phyloP scores from a whole-genome alignment of 2,888 invertebrate species.

The Monopis laevigella region DNA sequence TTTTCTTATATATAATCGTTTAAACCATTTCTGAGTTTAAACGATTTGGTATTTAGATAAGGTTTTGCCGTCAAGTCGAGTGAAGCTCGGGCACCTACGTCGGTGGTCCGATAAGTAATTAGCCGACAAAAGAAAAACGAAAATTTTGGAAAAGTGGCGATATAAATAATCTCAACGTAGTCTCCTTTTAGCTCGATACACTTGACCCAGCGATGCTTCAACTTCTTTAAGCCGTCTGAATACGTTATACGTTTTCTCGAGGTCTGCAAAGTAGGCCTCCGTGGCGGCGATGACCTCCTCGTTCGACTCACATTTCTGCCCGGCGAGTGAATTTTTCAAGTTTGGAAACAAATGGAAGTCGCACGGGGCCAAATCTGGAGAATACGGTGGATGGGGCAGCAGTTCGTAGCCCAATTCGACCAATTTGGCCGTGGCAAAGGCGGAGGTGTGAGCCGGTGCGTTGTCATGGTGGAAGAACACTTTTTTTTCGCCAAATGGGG shows the following conservation, averaged over 20 bases:
- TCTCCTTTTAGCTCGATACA: slow-evolving; percentile 20
- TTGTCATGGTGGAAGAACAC: no score
- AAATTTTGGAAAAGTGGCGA: slow-evolving; percentile 9
- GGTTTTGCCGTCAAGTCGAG: no score
- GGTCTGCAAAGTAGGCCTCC: slow-evolving; percentile 13
- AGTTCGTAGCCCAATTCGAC: slow-evolving; percentile 19
- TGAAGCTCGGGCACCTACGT: no score
- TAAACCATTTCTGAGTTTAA: no score
- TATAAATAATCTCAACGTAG: slow-evolving; percentile 16
- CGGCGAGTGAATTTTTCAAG: slow-evolving; percentile 12
- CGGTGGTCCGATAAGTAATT: slow-evolving; percentile 3
- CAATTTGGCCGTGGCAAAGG: slow-evolving; percentile 21
- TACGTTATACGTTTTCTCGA: slow-evolving; percentile 15
- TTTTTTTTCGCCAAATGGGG: no score
- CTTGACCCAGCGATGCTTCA: slow-evolving; percentile 19
- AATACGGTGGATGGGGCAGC: no score
- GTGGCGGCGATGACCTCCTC: slow-evolving; percentile 13
- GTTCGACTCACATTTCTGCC: slow-evolving; percentile 14
- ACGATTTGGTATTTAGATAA: no score
- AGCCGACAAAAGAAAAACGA: slow-evolving; percentile 12
- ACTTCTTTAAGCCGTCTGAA: slow-evolving; percentile 21
- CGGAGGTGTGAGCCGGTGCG: no score
- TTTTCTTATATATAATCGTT: no score
- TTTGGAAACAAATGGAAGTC: slow-evolving; percentile 6
- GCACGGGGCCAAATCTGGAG: no score